Percentiles rank a stretch among this genome's conserved stretches.
Conservation (phyloP, 2,888 invertebrate species). For the Subacronicta megacephala region DNA sequence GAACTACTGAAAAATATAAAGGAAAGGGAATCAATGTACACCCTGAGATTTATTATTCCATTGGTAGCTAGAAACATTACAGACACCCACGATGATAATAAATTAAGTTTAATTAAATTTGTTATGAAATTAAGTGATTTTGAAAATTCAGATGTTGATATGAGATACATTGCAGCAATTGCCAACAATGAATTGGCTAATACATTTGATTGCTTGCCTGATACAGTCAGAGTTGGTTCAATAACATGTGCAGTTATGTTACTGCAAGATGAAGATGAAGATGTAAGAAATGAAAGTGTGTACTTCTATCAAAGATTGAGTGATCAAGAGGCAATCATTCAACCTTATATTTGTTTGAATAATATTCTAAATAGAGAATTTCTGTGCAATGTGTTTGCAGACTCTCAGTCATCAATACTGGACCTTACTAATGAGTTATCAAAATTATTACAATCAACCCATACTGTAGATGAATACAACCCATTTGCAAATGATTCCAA, state of each 20-base stretch:
- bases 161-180: constrained; percentile 76
- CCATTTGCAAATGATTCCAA: constrained; percentile 87
- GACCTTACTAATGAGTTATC: constrained; percentile 64
- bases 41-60: constrained; percentile 75
- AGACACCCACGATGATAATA: constrained; percentile 42
- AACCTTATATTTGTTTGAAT: constrained; percentile 75
- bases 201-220: constrained; percentile 62
- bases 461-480: constrained; percentile 74
- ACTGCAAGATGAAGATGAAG: constrained; percentile 88
- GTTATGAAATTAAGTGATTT: constrained; percentile 71
- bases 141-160: constrained; percentile 74
- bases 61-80: constrained; percentile 67
- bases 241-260: constrained; percentile 80
- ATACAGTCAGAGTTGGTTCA: constrained; percentile 70
- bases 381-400: constrained; percentile 61
- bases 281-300: constrained; percentile 80
- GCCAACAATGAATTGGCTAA: constrained; percentile 79
- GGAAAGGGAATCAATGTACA: constrained; percentile 61
- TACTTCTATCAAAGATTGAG: constrained; percentile 70
- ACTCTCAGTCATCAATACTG: constrained; percentile 56
- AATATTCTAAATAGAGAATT: constrained; percentile 69
- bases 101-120: constrained; percentile 62
- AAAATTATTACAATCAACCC: constrained; percentile 57
- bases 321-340: constrained; percentile 51
- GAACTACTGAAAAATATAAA: constrained; percentile 55